Base-by-base conservation (phyloP, 2,888 invertebrate genomes). In the Neelides folsomi region DNA sequence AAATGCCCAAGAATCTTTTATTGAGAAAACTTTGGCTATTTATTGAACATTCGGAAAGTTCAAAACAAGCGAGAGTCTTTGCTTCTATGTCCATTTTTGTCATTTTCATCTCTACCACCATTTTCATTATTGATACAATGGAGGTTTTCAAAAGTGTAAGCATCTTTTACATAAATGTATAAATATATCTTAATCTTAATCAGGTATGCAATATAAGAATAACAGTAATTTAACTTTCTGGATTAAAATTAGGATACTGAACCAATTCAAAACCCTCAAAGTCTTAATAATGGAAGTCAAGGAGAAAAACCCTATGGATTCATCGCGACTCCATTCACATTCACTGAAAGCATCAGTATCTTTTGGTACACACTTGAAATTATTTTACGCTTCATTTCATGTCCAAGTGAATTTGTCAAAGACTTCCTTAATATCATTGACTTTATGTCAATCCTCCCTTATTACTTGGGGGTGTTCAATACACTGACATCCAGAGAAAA, bases 11-110 rank as follows among this genome's bases (percentile, higher is more conserved):
- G 16, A 56, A 51, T 37, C n/a, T 63, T n/a, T 52, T 54, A 4
- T 13, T 48, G 18, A 37, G 58, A 18, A 63, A 63, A 48, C n/a
- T 60, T 2, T 64, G 64, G 64, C 52, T 62, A 0, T 38, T 64
- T 8, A 49, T 62, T 15, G 64, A 64, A 45, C 59, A 56, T 38
- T 62, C 62, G 0, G 59, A 56, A 16, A 51, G 51, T 40, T 55
- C 55, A 1, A 16, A 41, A 10, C 59, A 62, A 47, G 55, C 55
- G 9, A 37, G 55, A 7, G 46, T 63, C 15, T 53, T 63, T 8
- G 57, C 60, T 0, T 42, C 54, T 9, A 20, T 59, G 9, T 55
- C 56, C 7, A 52, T 63, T 15, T 52, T 55, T 18, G 59, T 56
- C 1, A 57, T 61, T 19, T 13, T 53, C 8, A 20, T 58, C 10